Evolutionary conservation across 2,113 vertebrate genomes (phyloP).

Genomic region (Haemorhous mexicanus): DNA sequence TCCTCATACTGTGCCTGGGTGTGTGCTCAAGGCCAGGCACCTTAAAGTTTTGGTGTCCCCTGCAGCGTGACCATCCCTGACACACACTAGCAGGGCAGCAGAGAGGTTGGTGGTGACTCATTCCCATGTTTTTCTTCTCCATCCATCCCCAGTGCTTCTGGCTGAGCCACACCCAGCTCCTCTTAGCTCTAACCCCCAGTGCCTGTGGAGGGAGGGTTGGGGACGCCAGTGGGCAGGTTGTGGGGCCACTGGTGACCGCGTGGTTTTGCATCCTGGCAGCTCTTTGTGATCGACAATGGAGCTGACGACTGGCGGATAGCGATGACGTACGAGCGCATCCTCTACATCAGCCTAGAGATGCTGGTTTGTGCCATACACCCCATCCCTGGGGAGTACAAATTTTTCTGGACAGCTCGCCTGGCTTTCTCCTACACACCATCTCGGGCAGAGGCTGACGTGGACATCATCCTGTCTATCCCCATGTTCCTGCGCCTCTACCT

Average conservation of each 20-base stretch:
- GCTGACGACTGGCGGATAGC: slow-evolving; percentile 98
- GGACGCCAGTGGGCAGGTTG: not conserved
- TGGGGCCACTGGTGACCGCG: fast-evolving
- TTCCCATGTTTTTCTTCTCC: not conserved
- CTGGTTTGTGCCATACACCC: slow-evolving; percentile 97
- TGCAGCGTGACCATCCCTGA: fast-evolving
- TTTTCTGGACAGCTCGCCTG: slow-evolving; percentile 94
- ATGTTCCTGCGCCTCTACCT: slow-evolving; percentile 99
- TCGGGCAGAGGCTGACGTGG: slow-evolving; percentile 92
- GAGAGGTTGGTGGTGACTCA: not conserved
- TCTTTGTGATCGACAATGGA: slow-evolving; percentile 97
- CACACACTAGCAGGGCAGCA: not conserved
- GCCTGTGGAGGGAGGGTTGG: not conserved
- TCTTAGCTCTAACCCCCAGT: not conserved
- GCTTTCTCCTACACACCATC: slow-evolving; percentile 94
- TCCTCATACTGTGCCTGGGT: not conserved
- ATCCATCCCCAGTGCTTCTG: not conserved
- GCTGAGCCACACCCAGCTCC: not conserved
- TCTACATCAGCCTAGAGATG: slow-evolving; percentile 95
- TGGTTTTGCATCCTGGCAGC: slow-evolving; percentile 66
- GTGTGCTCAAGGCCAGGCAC: not conserved
- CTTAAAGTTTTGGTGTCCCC: not conserved
- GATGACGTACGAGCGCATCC: slow-evolving; percentile 95
- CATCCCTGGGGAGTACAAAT: slow-evolving; percentile 94
- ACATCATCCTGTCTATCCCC: slow-evolving; percentile 97